Percentiles rank a stretch among this genome's conserved stretches.
These are phyloP conservation scores for Dendrocincla fuliginosa DNA, from an alignment of 2,797 vertebrate species.

Conservation along the genomic window DNA sequence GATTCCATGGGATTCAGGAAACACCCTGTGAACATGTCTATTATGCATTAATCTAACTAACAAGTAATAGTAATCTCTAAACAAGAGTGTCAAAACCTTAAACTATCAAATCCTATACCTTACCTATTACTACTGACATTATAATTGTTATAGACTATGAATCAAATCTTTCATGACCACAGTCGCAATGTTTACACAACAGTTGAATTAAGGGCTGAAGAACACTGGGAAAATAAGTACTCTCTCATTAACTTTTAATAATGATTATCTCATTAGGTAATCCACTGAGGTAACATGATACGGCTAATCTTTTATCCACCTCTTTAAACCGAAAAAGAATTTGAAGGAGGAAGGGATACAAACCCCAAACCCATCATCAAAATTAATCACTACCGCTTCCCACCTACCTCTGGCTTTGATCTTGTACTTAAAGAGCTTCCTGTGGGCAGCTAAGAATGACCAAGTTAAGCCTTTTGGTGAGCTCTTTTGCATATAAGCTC, in stretches of 20 bases:
- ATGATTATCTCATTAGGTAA: background rate
- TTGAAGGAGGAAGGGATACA: background rate
- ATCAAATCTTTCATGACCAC: background rate
- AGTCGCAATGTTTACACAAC: background rate
- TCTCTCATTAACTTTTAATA: background rate
- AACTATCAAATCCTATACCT: background rate
- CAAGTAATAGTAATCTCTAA: background rate
- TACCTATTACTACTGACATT: background rate
- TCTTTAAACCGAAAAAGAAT: background rate
- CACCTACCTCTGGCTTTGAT: background rate
- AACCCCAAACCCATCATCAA: background rate
- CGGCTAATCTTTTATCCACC: rapidly evolving
- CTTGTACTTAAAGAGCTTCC: background rate
- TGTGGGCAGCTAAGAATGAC: background rate
- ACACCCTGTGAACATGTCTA: background rate
- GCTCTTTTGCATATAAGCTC: background rate
- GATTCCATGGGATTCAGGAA: background rate
- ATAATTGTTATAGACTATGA: background rate
- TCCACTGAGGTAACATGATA: background rate
- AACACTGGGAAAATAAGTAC: background rate
- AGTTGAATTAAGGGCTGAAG: background rate
- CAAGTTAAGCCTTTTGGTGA: background rate
- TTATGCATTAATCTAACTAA: background rate
- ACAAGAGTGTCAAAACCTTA: background rate
- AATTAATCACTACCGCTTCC: background rate